Conservation (phyloP, 2,888 invertebrate species). For the Heliconius sara region DNA sequence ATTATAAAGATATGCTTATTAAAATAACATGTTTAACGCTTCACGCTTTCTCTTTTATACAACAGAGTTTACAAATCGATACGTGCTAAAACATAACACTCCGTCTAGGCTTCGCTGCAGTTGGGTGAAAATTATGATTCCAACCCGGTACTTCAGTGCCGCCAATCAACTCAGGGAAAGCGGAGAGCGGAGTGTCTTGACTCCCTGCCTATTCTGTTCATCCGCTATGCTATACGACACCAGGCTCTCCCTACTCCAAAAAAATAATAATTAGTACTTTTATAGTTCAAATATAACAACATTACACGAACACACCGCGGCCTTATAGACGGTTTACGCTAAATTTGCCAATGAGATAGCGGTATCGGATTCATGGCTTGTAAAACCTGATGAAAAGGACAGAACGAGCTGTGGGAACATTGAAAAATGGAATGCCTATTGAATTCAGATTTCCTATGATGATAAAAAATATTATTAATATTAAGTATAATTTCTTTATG, state of each 20-base stretch:
- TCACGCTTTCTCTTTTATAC: too few species aligned
- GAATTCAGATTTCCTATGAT: constrained; percentile 44
- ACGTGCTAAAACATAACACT: too few species aligned
- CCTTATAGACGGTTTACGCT: constrained; percentile 69
- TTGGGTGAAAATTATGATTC: too few species aligned
- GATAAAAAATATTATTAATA: constrained; percentile 45
- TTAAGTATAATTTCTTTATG: constrained; percentile 1
- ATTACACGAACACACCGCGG: constrained; percentile 34
- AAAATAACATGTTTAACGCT: too few species aligned
- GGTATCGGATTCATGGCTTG: constrained; percentile 72
- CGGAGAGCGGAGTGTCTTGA: too few species aligned
- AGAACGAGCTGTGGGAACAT: constrained; percentile 53
- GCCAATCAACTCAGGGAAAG: too few species aligned
- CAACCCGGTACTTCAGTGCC: too few species aligned
- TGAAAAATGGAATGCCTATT: constrained; percentile 62
- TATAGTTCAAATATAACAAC: constrained; percentile 25
- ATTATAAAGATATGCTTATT: too few species aligned
- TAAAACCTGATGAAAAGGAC: constrained; percentile 70
- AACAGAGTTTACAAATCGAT: too few species aligned
- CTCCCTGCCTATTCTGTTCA: too few species aligned
- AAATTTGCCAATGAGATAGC: constrained; percentile 78
- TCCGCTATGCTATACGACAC: too few species aligned
- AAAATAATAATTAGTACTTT: neutral
- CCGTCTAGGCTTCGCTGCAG: too few species aligned
- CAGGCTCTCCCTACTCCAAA: neutral